These are phyloP conservation scores for Spialia ferax DNA, from an alignment of 2,888 invertebrate species.

Conservation along the genomic window DNA sequence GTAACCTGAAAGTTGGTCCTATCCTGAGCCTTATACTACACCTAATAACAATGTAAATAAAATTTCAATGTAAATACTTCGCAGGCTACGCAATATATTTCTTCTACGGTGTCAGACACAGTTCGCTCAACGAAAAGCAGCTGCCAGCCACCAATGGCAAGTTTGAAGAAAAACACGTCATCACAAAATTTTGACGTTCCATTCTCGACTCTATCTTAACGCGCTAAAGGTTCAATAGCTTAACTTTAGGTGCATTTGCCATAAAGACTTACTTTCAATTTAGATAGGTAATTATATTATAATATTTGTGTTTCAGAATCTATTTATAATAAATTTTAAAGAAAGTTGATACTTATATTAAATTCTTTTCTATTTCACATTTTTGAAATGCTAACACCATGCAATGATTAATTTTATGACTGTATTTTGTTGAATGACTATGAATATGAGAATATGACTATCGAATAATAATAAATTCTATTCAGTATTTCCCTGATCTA, in stretches of 20 bases:
- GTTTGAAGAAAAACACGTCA: slow-evolving; percentile 57
- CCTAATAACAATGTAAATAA: too few species aligned
- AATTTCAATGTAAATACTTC: slow-evolving; percentile 46
- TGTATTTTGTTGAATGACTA: too few species aligned
- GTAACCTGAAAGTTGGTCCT: too few species aligned
- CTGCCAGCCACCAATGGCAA: slow-evolving; percentile 49
- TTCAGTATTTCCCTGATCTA: too few species aligned
- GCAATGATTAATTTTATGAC: too few species aligned
- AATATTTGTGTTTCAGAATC: too few species aligned
- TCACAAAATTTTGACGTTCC: slow-evolving; percentile 68
- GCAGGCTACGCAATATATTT: slow-evolving; percentile 95
- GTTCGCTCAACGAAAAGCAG: slow-evolving; percentile 84
- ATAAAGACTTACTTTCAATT: background rate
- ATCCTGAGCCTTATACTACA: too few species aligned
- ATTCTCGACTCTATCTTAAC: background rate
- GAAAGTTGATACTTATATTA: too few species aligned
- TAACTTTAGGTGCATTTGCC: slow-evolving; percentile 12
- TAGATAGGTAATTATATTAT: background rate
- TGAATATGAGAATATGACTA: too few species aligned
- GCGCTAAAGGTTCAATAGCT: background rate
- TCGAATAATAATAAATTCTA: too few species aligned
- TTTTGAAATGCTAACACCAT: too few species aligned
- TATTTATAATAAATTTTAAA: background rate
- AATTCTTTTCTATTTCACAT: too few species aligned
- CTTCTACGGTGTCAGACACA: slow-evolving; percentile 93